Evolutionary conservation across 2,888 invertebrate genomes (phyloP), one percentile per base, ranked within the genome.

Genomic region (Dromius quadrimaculatus): DNA sequence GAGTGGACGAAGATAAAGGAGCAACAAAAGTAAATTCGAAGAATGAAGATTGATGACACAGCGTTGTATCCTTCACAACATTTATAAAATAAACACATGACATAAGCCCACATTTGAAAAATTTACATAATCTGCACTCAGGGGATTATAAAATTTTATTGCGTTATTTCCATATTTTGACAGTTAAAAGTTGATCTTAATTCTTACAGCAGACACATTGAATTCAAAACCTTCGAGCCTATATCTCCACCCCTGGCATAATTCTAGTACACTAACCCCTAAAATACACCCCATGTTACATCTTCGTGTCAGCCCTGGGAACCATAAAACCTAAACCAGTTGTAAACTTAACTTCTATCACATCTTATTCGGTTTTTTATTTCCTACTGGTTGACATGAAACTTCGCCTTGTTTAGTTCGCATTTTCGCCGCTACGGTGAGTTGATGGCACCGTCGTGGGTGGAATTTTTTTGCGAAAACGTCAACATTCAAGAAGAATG

Each of bases 311-410:
- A 65, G 34, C 64, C 20, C 17, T 36, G 36, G 22, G 41, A 62
- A 65, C 54, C 54, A 50, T 65, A 65, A 65, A 65, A 50, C 22
- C 50, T 36, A 65, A 65, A 54, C 54, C 47, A 28, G 65, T 65
- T 54, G 65, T 65, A 65, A 65, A 65, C 47, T 65, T 65, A 65
- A 65, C 22, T 65, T 54, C 65, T 47, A 50, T 65, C 65, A 65
- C 65, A 65, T 65, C 65, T 65, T 65, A 65, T 65, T 65, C 54
- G 65, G 47, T 65, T 65, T 65, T 65, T 65, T 65, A 65, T 65
- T 62, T 50, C 50, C 13, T 19, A 23, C 50, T 36, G 54, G 45
- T 45, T 64, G 45, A 32, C 64, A 45, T 28, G 28, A 63, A 9
- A 20, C 43, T 23, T 17, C 17, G 32, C 36, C 22, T 50, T 54